Evolutionary conservation across 1,140 invertebrate genomes (phyloP).

Genomic region (Glomeris maerens): DNA sequence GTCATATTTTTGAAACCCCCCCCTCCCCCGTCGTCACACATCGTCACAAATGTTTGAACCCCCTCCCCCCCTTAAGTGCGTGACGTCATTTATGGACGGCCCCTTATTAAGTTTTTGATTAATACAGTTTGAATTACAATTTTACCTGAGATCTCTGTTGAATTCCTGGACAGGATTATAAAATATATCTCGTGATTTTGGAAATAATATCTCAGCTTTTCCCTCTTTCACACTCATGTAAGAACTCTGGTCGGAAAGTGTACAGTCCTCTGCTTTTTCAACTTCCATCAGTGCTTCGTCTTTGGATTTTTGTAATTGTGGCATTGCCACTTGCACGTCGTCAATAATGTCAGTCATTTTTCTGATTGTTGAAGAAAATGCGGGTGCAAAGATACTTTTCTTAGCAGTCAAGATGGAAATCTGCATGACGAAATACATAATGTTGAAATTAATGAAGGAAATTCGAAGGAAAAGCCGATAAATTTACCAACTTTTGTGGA

Average conservation of each 20-base stretch:
- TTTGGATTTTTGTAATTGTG: background rate
- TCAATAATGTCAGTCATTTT: background rate
- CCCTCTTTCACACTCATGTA: slow-evolving; percentile 46
- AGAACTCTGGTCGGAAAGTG: background rate
- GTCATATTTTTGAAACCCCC: no score
- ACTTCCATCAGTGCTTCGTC: background rate
- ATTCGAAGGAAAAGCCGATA: no score
- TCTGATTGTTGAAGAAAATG: background rate
- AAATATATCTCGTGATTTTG: slow-evolving; percentile 58
- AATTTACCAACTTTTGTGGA: no score
- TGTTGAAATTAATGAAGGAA: no score
- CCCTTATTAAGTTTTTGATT: background rate
- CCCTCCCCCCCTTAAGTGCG: no score
- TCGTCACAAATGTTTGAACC: no score
- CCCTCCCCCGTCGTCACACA: no score
- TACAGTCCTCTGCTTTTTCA: background rate
- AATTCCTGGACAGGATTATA: slow-evolving; percentile 98
- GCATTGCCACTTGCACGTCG: slow-evolving; percentile 7
- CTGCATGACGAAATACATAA: no score
- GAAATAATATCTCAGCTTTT: slow-evolving; percentile 50
- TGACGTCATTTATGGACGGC: no score
- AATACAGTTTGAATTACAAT: no score
- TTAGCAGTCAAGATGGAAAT: no score
- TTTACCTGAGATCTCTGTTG: slow-evolving; percentile 87
- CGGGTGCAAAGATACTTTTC: no score